These are phyloP conservation scores for Anguilla pacifica DNA, from an alignment of 2,797 vertebrate genomes.

Conservation along the genomic window DNA sequence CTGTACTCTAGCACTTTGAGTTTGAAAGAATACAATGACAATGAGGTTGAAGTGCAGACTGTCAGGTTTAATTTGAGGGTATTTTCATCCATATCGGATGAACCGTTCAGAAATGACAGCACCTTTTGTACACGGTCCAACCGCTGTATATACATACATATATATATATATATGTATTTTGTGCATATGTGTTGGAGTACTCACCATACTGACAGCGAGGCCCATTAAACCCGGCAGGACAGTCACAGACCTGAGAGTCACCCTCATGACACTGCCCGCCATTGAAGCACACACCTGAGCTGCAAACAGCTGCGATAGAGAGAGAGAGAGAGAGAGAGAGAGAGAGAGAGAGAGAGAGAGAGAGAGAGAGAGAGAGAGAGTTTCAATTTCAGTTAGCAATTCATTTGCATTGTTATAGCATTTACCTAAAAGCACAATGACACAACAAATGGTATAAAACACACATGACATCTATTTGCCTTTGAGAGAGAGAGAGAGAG, in stretches of 20 bases:
- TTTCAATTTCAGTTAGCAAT: too few relatives aligned
- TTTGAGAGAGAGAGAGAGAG: neutral
- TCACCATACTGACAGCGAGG: conserved; percentile 86
- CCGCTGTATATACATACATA: too few relatives aligned
- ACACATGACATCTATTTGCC: neutral
- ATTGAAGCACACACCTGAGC: conserved; percentile 75
- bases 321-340: conserved; percentile 21
- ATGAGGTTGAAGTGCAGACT: too few relatives aligned
- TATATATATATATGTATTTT: too few relatives aligned
- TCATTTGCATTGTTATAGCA: too few relatives aligned
- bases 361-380: conserved; percentile 6
- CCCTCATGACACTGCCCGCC: conserved; percentile 76
- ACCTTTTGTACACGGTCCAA: too few relatives aligned
- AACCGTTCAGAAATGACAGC: too few relatives aligned
- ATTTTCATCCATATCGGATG: too few relatives aligned
- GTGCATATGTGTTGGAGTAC: conserved; percentile 42
- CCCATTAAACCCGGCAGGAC: conserved; percentile 81
- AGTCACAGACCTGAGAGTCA: conserved; percentile 75
- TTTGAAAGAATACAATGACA: too few relatives aligned
- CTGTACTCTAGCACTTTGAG: too few relatives aligned
- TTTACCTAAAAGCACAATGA: too few relatives aligned
- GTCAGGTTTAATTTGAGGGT: too few relatives aligned
- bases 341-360: neutral
- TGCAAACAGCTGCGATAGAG: conserved; percentile 72
- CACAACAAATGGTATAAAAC: neutral